Evolutionary conservation across 2,888 invertebrate genomes (phyloP).

Genomic region (Sthenelais limicola): DNA sequence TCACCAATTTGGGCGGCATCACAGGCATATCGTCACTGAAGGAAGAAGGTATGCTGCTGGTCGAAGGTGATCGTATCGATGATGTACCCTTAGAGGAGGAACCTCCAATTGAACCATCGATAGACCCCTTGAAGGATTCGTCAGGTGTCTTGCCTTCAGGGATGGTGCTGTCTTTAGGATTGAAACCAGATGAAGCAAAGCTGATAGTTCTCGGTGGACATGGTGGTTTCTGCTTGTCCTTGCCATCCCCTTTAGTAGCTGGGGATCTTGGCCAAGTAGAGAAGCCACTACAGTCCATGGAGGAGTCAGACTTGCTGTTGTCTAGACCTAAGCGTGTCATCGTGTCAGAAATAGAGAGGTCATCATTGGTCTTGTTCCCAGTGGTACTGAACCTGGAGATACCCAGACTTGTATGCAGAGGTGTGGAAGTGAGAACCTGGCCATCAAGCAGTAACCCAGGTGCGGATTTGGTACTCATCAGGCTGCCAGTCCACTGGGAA

Average conservation of each 20-base stretch:
- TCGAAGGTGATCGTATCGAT: constrained; percentile 23
- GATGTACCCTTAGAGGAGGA: constrained; percentile 20
- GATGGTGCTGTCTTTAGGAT: constrained; percentile 7
- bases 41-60: constrained; percentile 31
- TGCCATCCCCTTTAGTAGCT: background rate
- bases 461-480: constrained; percentile 43
- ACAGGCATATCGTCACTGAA: constrained; percentile 30
- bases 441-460: constrained; percentile 28
- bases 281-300: constrained; percentile 40
- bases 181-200: constrained; percentile 14
- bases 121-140: constrained; percentile 22
- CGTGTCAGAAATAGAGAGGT: constrained; percentile 24
- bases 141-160: constrained; percentile 41
- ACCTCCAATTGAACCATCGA: constrained; percentile 14
- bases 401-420: background rate
- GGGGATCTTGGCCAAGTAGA: constrained; percentile 51
- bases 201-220: constrained; percentile 24
- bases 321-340: too few species aligned
- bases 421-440: constrained; percentile 4
- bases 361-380: constrained; percentile 1
- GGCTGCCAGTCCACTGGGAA: constrained; percentile 18
- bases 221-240: constrained; percentile 22
- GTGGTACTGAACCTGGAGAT: background rate
- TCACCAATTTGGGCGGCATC: constrained; percentile 17
- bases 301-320: constrained; percentile 10